Percentiles rank a stretch among this genome's conserved stretches.
Evolutionary conservation across 2,113 vertebrate species (phyloP).

Genomic region (Bubo blakistoni): DNA sequence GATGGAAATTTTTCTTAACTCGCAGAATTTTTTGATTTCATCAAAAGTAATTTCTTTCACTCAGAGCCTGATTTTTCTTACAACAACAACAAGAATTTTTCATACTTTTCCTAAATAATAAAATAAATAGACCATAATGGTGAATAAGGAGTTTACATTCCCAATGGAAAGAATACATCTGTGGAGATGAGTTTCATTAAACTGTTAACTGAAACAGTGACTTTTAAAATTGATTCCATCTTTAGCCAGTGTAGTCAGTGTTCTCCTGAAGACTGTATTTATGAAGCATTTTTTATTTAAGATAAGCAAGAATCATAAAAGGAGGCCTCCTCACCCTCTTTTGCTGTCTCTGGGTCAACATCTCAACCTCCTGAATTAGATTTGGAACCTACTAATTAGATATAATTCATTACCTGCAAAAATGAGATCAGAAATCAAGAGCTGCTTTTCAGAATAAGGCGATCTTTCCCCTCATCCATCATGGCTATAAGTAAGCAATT

Average conservation of each 20-base stretch:
- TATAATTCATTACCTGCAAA: conserved; percentile 99
- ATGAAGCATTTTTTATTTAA: conserved; percentile 18
- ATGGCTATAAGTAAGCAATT: conserved; percentile 98
- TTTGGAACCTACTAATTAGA: conserved; percentile 95
- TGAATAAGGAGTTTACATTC: conserved; percentile 58
- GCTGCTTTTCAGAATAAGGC: conserved; percentile 90
- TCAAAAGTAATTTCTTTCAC: neutral
- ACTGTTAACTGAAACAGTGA: conserved; percentile 39
- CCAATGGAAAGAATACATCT: conserved; percentile 59
- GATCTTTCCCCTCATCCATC: conserved; percentile 94
- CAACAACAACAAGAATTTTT: neutral
- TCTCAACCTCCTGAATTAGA: conserved; percentile 94
- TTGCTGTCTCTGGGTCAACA: conserved; percentile 82
- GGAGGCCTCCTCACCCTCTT: conserved; percentile 1
- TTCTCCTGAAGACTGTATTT: neutral
- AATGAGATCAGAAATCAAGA: conserved; percentile 94
- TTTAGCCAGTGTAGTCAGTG: neutral
- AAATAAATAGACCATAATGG: conserved; percentile 14
- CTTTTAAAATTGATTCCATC: conserved; percentile 60
- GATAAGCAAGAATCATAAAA: conserved; percentile 39
- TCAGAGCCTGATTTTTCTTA: neutral
- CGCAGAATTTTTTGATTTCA: neutral
- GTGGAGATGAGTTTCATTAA: conserved; percentile 64
- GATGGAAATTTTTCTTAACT: neutral
- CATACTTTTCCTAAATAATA: conserved; percentile 35